Conservation (phyloP, 1,140 invertebrate genomes). For the Pinna nobilis region DNA sequence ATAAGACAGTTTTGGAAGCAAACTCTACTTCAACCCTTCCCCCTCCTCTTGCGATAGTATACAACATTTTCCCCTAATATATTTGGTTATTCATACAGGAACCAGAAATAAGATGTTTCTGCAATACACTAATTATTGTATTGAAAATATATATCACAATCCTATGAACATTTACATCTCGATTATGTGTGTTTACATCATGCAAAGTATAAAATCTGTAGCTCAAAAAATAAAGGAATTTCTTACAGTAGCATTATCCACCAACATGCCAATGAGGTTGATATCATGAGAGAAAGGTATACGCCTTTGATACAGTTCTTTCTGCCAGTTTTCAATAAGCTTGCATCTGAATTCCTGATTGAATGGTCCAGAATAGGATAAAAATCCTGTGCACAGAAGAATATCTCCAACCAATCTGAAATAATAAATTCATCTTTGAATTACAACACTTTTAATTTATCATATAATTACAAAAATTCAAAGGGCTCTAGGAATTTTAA, state of each 20-base stretch:
- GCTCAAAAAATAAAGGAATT: no score
- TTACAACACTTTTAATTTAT: not conserved
- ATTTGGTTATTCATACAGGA: no score
- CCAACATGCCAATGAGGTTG: conserved; percentile 92
- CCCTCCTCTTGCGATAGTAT: no score
- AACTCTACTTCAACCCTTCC: no score
- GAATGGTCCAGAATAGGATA: conserved; percentile 96
- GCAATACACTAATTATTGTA: no score
- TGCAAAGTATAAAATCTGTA: no score
- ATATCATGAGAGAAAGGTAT: conserved; percentile 91
- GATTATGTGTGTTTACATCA: no score
- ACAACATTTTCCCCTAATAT: no score
- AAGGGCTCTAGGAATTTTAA: not conserved
- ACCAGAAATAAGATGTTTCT: no score
- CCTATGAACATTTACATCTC: no score
- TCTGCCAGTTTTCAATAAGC: conserved; percentile 88
- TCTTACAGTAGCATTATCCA: conserved; percentile 88
- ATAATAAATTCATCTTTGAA: not conserved
- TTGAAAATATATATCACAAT: no score
- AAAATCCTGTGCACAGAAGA: conserved; percentile 91
- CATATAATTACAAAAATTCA: not conserved
- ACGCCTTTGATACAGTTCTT: conserved; percentile 83
- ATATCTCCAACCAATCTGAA: conserved; percentile 92
- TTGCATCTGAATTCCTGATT: conserved; percentile 94
- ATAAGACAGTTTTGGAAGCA: no score